Percentiles rank a stretch among this genome's conserved stretches.
Conservation (phyloP, 2,113 vertebrate genomes). For the Pterocles burchelli region DNA sequence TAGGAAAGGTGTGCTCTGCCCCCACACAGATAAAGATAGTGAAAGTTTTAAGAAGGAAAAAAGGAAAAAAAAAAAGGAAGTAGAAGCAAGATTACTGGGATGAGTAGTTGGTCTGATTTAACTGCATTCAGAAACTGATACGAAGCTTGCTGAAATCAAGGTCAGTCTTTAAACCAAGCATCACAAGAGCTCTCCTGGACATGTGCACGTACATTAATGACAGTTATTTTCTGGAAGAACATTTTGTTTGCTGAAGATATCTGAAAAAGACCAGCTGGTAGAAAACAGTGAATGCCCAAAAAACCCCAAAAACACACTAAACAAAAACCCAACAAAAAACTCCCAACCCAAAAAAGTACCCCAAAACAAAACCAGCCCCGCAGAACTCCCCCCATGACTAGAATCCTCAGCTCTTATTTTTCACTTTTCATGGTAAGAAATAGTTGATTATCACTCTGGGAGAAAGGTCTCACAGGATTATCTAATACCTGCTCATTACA, state of each 20-base stretch:
- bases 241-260: not conserved
- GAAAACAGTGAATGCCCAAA: not conserved
- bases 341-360: not conserved
- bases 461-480: not conserved
- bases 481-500: not conserved
- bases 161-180: not conserved
- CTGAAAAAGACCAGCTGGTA: not conserved
- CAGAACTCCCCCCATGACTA: rapidly evolving
- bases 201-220: not conserved
- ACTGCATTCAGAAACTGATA: not conserved
- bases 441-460: not conserved
- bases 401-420: not conserved
- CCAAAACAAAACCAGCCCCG: not conserved
- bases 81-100: not conserved
- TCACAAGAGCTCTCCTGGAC: not conserved
- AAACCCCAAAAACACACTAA: not conserved
- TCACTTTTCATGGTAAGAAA: not conserved
- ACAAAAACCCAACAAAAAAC: not conserved
- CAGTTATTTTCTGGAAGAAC: not conserved
- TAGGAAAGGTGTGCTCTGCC: not conserved
- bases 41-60: not conserved
- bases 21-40: not conserved
- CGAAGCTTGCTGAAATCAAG: not conserved
- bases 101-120: not conserved
- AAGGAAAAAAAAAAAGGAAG: not conserved